Evolutionary conservation across 2,797 vertebrate species (phyloP).

Genomic region (Hydrophis major): DNA sequence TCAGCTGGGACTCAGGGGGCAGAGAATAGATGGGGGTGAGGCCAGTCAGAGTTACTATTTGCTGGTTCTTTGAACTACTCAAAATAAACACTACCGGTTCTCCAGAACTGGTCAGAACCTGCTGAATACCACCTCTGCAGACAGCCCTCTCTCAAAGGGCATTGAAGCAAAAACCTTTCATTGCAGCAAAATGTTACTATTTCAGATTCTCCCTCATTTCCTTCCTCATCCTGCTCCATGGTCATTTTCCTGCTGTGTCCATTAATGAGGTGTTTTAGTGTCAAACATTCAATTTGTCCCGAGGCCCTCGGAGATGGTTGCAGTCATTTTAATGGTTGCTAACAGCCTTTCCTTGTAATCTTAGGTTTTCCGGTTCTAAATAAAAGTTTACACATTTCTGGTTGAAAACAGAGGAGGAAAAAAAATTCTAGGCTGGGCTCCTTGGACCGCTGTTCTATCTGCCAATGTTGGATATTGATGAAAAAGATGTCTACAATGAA

Average conservation of each 20-base stretch:
- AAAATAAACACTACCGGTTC: too few species aligned
- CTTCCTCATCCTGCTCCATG: neutral
- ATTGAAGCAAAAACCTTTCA: neutral
- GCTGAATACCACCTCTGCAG: too few species aligned
- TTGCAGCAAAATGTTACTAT: neutral
- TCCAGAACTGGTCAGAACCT: too few species aligned
- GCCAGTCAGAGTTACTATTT: too few species aligned
- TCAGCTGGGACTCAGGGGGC: too few species aligned
- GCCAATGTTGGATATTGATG: constrained; percentile 43
- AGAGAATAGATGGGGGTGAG: too few species aligned
- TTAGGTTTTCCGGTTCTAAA: neutral
- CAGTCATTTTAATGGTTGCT: neutral
- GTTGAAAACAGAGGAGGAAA: neutral
- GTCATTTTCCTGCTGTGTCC: neutral
- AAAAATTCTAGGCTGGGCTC: neutral
- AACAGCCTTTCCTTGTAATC: neutral
- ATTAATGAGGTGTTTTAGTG: neutral
- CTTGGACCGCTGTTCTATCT: constrained; percentile 2
- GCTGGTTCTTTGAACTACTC: too few species aligned
- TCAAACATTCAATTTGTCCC: neutral
- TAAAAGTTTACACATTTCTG: neutral
- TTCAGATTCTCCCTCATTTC: neutral
- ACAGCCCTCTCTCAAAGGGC: neutral
- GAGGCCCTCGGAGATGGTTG: neutral
- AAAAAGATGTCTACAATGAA: constrained; percentile 45